Evolutionary conservation across 2,797 vertebrate genomes (phyloP).

Genomic region (Parauchenoglanis ngamensis): DNA sequence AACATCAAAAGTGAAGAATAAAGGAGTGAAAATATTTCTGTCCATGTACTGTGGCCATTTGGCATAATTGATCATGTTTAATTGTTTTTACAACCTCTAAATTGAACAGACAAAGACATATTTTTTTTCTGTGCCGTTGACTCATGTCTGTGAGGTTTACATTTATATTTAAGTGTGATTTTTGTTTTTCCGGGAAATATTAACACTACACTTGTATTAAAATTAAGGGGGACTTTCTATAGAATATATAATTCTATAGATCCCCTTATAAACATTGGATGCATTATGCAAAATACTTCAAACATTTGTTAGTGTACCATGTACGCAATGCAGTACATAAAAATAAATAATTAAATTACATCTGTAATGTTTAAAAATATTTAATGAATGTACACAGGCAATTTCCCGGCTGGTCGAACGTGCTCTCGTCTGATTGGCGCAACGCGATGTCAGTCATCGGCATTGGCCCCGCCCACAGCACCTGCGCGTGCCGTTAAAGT

Average conservation of each 20-base stretch:
- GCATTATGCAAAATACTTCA: too few relatives aligned
- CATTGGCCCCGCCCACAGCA: slow-evolving; percentile 27
- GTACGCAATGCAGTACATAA: not conserved
- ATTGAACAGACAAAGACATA: not conserved
- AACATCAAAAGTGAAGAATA: not conserved
- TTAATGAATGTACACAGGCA: not conserved
- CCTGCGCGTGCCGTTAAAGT: slow-evolving; percentile 10
- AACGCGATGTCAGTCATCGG: slow-evolving; percentile 39
- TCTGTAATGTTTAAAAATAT: not conserved
- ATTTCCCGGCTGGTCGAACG: not conserved
- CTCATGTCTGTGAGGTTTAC: not conserved
- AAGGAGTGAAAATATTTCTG: too few relatives aligned
- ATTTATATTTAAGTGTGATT: not conserved
- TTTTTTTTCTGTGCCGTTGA: not conserved
- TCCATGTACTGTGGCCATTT: not conserved
- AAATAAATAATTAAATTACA: not conserved
- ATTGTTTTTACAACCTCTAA: not conserved
- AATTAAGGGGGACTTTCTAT: not conserved
- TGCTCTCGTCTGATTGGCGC: slow-evolving; percentile 47
- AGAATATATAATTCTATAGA: not conserved
- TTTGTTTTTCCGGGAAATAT: not conserved
- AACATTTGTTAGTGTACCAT: not conserved
- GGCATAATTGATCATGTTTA: not conserved
- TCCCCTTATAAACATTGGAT: not conserved
- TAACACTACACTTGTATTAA: not conserved